Base-by-base conservation (phyloP, 2,888 invertebrate genomes). In the Belgica antarctica region DNA sequence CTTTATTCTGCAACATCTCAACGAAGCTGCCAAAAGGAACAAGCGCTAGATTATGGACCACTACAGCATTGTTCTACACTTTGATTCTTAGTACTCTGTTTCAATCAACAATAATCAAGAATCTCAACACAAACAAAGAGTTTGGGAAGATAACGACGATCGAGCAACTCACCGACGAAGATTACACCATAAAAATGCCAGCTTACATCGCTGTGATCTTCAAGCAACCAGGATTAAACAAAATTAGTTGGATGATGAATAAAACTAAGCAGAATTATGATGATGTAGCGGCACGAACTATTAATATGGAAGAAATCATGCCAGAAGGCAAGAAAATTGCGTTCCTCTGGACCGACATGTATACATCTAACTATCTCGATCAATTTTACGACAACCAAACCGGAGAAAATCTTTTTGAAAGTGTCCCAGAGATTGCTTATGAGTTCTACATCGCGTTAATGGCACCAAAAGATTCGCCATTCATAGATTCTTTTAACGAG, bases 401-500 rank as follows among this genome's bases (percentile, higher is more conserved):
- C 15, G 57, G 59, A n/a, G 59, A 69, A n/a, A 69, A 69, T 69
- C 22, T 59, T 1, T 59, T 69, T 8, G 59, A 57, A 24, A 36
- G 12, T 12, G 59, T 69, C 34, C 59, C 57, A 2, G 69, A 69
- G 24, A 36, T 17, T 59, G 59, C 59, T 1, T 69, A 22, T 25
- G 57, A 69, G 19, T 69, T 69, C 17, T 69, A 69, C 36, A 59
- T 59, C 22, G 57, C 69, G 7, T 24, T 28, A 4, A 69, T 59
- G 57, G 69, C 31, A 24, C 69, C 69, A n/a, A 69, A 69, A 24
- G n/a, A 34, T 24, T 69, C 69, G 22, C 69, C 69, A 8, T 69
- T 69, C 25, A 69, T 69, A 24, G 69, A 57, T 15, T 22, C 17
- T 15, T 69, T 69, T 25, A 69, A 69, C 31, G 47, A 46, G 25